Evolutionary conservation across 2,113 vertebrate genomes (phyloP), one percentile per base, ranked within the genome.

Genomic region (Todiramphus saurophagus): DNA sequence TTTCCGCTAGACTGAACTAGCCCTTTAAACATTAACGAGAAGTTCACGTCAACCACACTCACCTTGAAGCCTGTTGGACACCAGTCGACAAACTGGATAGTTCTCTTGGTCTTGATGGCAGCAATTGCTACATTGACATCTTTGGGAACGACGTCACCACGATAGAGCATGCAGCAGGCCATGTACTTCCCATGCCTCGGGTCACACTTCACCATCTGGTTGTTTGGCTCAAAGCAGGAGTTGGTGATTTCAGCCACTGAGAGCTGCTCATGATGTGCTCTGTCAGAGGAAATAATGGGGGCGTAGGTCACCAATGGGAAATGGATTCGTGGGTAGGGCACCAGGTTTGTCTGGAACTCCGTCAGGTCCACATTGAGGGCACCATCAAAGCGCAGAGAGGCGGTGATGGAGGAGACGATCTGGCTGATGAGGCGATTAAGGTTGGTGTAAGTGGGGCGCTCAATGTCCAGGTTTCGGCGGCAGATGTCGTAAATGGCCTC

Each of bases 141-240:
- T 81, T 98, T 98, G 96, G 98, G 98, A 5, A 98, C 98, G 2
- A 98, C 98, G 0, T 98, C 98, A 0, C 98, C 98, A 0, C 98
- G 97, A 70, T 98, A 98, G 6, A 98, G 97, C 98, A 98, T 97
- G 88, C 98, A 98, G 96, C 98, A 98, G 14, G 98, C 98, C 98
- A 98, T 98, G 93, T 98, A 98, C 89, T 98, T 98, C 58, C 98
- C 98, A 0, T 98, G 98, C 5, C 98, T 81, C 0, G 98, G 98
- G 90, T 98, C 98, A 8, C 98, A 98, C 85, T 98, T 98, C 43
- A 98, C 98, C 98, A 98, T 98, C 94, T 98, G 98, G 95, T 98
- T 98, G 93, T 78, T 91, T 43, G 98, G 98, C 92, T 98, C 98
- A 19, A 98, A 98, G 96, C 98, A 98, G 74, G 98, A 56, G 72